These are phyloP conservation scores for Zaprionus bogoriensis DNA, from an alignment of 2,888 invertebrate genomes.

Conservation along the genomic window DNA sequence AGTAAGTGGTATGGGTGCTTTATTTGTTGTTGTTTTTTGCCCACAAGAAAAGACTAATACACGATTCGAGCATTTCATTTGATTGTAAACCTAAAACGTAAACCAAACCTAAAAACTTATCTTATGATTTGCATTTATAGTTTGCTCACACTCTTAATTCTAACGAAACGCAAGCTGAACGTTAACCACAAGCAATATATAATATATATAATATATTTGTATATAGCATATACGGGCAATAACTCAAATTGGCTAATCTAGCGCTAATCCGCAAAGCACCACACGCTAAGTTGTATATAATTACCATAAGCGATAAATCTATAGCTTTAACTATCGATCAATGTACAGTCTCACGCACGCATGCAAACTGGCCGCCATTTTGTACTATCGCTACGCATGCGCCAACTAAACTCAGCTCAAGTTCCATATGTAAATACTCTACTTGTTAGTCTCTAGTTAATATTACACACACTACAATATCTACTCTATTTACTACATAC, in stretches of 20 bases:
- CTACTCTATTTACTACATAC: background rate
- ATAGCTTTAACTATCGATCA: constrained; percentile 29
- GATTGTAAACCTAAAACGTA: constrained; percentile 20
- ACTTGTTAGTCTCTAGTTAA: constrained; percentile 2
- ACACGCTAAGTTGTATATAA: constrained; percentile 37
- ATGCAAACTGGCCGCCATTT: constrained; percentile 43
- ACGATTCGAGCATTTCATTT: constrained; percentile 44
- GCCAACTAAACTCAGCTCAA: constrained; percentile 17
- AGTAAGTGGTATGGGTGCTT: constrained; percentile 84
- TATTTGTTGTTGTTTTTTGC: constrained; percentile 77
- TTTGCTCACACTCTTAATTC: constrained; percentile 24
- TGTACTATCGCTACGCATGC: constrained; percentile 46
- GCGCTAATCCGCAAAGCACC: constrained; percentile 14
- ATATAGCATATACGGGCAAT: background rate
- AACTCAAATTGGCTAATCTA: constrained; percentile 3
- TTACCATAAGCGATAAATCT: constrained; percentile 16
- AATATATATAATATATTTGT: background rate
- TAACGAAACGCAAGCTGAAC: constrained; percentile 9
- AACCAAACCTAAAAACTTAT: background rate
- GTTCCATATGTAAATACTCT: constrained; percentile 21
- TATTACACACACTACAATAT: constrained; percentile 1
- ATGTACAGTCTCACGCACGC: constrained; percentile 53
- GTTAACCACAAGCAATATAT: background rate
- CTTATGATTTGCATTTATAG: constrained; percentile 46
- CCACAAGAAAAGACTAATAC: constrained; percentile 35